phyloP scores from a whole-genome alignment of 2,888 invertebrate genomes.

The Lobophora halterata region DNA sequence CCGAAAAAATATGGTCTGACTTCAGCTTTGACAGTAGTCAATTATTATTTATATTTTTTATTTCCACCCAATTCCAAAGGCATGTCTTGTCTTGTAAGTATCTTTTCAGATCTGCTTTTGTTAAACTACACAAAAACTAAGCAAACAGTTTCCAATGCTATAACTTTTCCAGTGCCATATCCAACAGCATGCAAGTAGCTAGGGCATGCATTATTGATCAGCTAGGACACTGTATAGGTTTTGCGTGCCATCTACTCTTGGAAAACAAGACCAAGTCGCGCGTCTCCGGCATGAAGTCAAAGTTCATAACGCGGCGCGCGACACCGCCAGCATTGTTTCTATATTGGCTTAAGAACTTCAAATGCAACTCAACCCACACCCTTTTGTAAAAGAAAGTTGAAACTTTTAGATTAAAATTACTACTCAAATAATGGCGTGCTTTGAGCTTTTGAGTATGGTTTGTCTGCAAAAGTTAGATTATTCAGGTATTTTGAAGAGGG shows the following conservation, averaged over 20 bases:
- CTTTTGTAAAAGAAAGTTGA: slow-evolving; percentile 22
- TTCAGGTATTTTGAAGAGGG: slow-evolving; percentile 2
- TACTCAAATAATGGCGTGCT: slow-evolving; percentile 26
- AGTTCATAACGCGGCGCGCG: slow-evolving; percentile 55
- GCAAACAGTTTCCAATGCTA: slow-evolving; percentile 8
- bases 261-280: slow-evolving; percentile 43
- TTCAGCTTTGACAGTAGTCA: too few species aligned
- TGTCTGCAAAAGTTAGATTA: slow-evolving; percentile 4
- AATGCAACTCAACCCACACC: slow-evolving; percentile 50
- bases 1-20: too few species aligned
- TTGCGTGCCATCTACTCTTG: slow-evolving; percentile 38
- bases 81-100: too few species aligned
- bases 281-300: slow-evolving; percentile 44
- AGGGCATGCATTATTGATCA: slow-evolving; percentile 43
- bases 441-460: slow-evolving; percentile 2
- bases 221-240: slow-evolving; percentile 33
- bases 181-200: slow-evolving; percentile 9
- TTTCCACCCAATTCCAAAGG: too few species aligned
- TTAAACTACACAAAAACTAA: slow-evolving; percentile 7
- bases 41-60: too few species aligned
- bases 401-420: slow-evolving; percentile 38
- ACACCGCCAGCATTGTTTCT: slow-evolving; percentile 61
- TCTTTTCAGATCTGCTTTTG: too few species aligned
- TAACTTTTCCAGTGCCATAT: slow-evolving; percentile 6
- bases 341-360: slow-evolving; percentile 63